These are phyloP conservation scores for Leptatherina wallacei DNA, from an alignment of 2,797 vertebrate genomes.

Conservation along the genomic window DNA sequence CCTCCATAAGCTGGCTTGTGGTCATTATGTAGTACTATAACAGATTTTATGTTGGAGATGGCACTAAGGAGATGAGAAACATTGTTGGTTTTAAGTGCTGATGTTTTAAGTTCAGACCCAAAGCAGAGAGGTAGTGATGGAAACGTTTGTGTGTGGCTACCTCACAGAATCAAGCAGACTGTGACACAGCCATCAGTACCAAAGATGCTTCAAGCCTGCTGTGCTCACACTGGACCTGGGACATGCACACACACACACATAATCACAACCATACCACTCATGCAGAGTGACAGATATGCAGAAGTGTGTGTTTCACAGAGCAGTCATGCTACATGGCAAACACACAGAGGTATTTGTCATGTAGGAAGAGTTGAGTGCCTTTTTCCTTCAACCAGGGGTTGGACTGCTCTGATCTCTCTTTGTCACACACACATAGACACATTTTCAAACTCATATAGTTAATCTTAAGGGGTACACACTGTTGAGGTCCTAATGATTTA, in stretches of 20 bases:
- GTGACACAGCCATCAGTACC: constrained; percentile 92
- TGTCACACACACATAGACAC: constrained; percentile 22
- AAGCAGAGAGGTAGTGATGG: constrained; percentile 77
- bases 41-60: constrained; percentile 37
- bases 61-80: constrained; percentile 30
- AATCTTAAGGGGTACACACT: constrained; percentile 53
- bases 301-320: constrained; percentile 55
- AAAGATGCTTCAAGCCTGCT: constrained; percentile 93
- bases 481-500: constrained; percentile 48
- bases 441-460: constrained; percentile 39
- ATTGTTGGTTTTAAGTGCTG: constrained; percentile 50
- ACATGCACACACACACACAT: constrained; percentile 40
- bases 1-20: constrained; percentile 28
- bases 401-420: constrained; percentile 83
- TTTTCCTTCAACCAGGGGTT: constrained; percentile 93
- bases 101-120: constrained; percentile 51
- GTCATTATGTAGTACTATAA: constrained; percentile 48
- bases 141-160: constrained; percentile 86
- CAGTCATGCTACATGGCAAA: constrained; percentile 76
- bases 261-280: constrained; percentile 31
- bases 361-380: constrained; percentile 93
- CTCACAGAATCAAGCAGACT: constrained; percentile 92
- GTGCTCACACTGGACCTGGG: constrained; percentile 79
- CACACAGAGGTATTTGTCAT: constrained; percentile 75
- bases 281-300: constrained; percentile 19